A percentile compares a stretch with the other conserved stretches of the same genome.
phyloP scores from a whole-genome alignment of 2,888 invertebrate genomes.

The Synergus umbraculus region DNA sequence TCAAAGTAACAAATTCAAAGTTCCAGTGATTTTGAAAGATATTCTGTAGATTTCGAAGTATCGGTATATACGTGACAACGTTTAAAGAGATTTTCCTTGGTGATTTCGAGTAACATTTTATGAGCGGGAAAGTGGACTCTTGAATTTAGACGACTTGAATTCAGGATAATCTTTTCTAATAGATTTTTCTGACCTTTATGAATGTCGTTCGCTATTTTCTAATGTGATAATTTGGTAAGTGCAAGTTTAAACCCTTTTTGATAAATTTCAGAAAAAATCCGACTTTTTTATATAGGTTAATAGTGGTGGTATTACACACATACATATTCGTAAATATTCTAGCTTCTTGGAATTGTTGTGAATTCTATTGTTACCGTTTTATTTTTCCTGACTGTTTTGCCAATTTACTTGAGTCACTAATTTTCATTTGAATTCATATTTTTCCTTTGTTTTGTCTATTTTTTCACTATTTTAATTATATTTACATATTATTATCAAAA shows the following conservation, averaged over 20 bases:
- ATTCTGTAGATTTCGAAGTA: background rate
- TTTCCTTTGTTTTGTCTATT: no score
- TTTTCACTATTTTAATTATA: no score
- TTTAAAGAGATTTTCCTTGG: background rate
- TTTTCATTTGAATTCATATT: no score
- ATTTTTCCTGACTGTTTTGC: no score
- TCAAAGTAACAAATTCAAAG: background rate
- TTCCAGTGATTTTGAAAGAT: background rate
- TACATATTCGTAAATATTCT: no score
- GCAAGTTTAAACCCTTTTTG: background rate
- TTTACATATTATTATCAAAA: no score
- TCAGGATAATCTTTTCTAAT: background rate
- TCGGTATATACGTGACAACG: background rate
- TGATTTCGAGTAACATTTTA: background rate
- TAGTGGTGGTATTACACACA: no score
- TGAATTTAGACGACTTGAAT: background rate
- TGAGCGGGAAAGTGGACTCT: background rate
- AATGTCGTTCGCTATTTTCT: background rate
- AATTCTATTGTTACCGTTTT: no score
- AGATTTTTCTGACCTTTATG: background rate
- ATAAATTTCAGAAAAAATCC: background rate
- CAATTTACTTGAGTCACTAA: no score
- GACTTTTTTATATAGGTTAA: background rate
- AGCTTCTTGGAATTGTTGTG: no score
- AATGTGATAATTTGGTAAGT: background rate